These are phyloP conservation scores for Leptopilina clavipes DNA, from an alignment of 1,140 invertebrate species.

Conservation along the genomic window DNA sequence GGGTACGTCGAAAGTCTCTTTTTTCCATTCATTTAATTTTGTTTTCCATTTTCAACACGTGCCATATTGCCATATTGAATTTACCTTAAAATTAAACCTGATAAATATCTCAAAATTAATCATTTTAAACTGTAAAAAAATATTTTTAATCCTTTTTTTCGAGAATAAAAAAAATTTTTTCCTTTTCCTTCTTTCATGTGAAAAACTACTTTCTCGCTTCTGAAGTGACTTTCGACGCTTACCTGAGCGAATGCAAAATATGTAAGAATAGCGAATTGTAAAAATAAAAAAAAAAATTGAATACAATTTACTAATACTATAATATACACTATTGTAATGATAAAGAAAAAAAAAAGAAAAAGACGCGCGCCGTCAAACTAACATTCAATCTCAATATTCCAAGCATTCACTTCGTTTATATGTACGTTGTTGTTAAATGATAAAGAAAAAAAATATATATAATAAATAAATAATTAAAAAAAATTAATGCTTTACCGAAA, in stretches of 20 bases:
- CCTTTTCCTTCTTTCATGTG: not conserved
- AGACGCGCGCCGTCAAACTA: slow-evolving; percentile 52
- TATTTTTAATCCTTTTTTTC: not conserved
- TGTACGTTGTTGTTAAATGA: slow-evolving; percentile 71
- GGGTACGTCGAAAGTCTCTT: slow-evolving; percentile 21
- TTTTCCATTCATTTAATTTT: not conserved
- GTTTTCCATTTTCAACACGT: not conserved
- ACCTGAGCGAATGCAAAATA: slow-evolving; percentile 58
- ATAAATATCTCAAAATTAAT: not conserved
- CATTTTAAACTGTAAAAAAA: not conserved
- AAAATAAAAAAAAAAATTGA: slow-evolving; percentile 51
- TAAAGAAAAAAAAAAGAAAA: slow-evolving; percentile 57
- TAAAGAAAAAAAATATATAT: slow-evolving; percentile 62
- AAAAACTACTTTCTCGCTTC: too few relatives aligned
- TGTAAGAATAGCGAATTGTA: slow-evolving; percentile 69
- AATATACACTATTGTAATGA: slow-evolving; percentile 66
- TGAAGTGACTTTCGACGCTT: slow-evolving; percentile 37
- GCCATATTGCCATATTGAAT: not conserved
- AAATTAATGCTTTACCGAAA: slow-evolving; percentile 72
- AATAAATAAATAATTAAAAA: slow-evolving; percentile 55
- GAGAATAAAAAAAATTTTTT: not conserved
- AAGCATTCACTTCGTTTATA: slow-evolving; percentile 71
- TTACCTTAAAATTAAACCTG: not conserved
- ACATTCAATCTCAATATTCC: slow-evolving; percentile 71
- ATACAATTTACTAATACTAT: slow-evolving; percentile 68